Evolutionary conservation across 2,113 vertebrate genomes (phyloP).

Genomic region (Gnathochromis pfefferi): DNA sequence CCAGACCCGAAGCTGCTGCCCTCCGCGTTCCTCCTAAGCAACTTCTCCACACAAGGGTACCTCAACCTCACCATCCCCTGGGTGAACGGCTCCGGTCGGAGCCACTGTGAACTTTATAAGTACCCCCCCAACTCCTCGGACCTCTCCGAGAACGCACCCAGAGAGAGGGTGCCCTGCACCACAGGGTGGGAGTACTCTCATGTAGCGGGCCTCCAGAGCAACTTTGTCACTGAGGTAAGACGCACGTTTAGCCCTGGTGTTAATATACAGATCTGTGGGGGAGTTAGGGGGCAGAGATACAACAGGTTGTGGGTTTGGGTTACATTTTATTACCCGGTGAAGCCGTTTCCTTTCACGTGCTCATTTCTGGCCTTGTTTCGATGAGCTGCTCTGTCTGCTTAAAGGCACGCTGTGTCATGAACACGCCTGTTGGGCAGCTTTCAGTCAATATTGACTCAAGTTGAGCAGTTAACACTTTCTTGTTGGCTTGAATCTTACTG

Average conservation of each 20-base stretch:
- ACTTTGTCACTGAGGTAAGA: slow-evolving; percentile 78
- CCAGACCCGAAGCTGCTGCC: slow-evolving; percentile 72
- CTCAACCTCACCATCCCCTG: slow-evolving; percentile 71
- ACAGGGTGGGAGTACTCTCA: slow-evolving; percentile 71
- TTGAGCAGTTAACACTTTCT: background rate
- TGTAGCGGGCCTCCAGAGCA: slow-evolving; percentile 71
- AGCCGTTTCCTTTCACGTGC: background rate
- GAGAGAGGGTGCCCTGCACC: slow-evolving; percentile 68
- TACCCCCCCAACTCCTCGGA: slow-evolving; percentile 57
- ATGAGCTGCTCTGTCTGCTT: background rate
- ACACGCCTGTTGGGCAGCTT: background rate
- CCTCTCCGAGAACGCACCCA: background rate
- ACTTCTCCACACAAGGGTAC: slow-evolving; percentile 55
- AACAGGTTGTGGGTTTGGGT: background rate
- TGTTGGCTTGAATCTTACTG: background rate
- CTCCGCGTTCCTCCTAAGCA: slow-evolving; percentile 54
- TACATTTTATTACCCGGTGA: background rate
- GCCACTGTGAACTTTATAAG: slow-evolving; percentile 67
- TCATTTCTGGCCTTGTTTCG: background rate
- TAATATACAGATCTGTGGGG: background rate
- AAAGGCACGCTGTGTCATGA: background rate
- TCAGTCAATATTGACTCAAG: slow-evolving; percentile 29
- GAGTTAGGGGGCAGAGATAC: background rate
- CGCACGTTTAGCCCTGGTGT: no score
- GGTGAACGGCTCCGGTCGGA: slow-evolving; percentile 54